Evolutionary conservation across 2,888 invertebrate genomes (phyloP).

Genomic region (Pheosia tremula): DNA sequence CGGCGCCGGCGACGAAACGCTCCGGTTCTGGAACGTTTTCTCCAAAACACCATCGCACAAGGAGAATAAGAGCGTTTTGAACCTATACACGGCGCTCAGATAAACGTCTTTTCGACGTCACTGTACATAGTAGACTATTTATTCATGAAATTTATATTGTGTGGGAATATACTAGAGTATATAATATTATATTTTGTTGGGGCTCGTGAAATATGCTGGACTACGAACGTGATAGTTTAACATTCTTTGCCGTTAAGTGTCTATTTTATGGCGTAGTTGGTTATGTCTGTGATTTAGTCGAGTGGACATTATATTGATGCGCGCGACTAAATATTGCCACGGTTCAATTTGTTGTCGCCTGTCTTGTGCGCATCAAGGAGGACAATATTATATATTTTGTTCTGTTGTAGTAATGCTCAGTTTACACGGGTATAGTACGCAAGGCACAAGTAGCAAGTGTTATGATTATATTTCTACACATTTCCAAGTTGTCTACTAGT

Average conservation of each 20-base stretch:
- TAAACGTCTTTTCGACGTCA: slow-evolving; percentile 43
- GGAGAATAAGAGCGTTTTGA: slow-evolving; percentile 96
- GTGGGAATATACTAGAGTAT: not conserved
- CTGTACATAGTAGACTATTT: slow-evolving; percentile 8
- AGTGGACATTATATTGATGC: not conserved
- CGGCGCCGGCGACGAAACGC: slow-evolving; percentile 98
- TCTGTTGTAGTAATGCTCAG: not conserved
- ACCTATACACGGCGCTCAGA: slow-evolving; percentile 92
- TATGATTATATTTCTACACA: no score
- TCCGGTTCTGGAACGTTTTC: slow-evolving; percentile 99
- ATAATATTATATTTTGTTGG: not conserved
- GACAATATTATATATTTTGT: not conserved
- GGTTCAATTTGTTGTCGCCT: not conserved
- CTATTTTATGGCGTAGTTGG: not conserved
- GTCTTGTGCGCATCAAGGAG: not conserved
- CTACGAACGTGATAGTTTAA: slow-evolving; percentile 23
- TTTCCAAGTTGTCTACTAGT: no score
- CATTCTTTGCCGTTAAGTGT: not conserved
- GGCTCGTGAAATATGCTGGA: slow-evolving; percentile 29
- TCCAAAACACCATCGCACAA: slow-evolving; percentile 98
- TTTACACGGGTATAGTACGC: no score
- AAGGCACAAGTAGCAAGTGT: no score
- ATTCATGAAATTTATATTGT: slow-evolving; percentile 2
- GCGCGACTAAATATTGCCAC: no score
- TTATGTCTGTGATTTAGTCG: not conserved